Evolutionary conservation across 2,797 vertebrate species (phyloP), one percentile per base, ranked within the genome.

Genomic region (Danio jaintianensis): DNA sequence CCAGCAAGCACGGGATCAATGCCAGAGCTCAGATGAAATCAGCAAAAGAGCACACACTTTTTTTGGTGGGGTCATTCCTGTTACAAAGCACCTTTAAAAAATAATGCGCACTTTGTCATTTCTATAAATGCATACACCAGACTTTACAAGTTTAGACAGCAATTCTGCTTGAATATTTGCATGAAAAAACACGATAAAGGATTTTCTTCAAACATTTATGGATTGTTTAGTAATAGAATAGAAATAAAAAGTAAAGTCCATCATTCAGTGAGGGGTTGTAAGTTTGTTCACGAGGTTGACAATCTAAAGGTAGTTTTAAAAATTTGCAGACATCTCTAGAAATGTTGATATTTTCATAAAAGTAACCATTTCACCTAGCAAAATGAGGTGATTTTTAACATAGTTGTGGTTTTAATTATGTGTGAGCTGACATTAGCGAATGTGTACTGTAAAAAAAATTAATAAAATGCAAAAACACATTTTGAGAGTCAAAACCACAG

Each of bases 61-160:
- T 53, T 70, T 29, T 29, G 29, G n/a, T n/a, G 29, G 36, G 36
- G 68, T 42, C 68, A 55, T 38, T 55, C 48, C n/a, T 55, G 50
- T 42, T 70, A 55, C 16, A 40, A 11, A 18, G 48, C 4, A 52
- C n/a, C n/a, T 53, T 53, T 53, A 16, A 18, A 61, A 38, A 29
- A 29, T 29, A 29, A 29, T 29, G 29, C 29, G 29, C 29, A 29
- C 29, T 29, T 29, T 29, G 29, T 29, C 10, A 59, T 58, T 29
- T 13, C 11, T 36, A 38, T 59, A 13, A 36, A 59, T 36, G 59
- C 22, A 59, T 13, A 59, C 22, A 59, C 13, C 6, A 29, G 1
- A 61, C 29, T 38, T 38, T 16, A 12, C 36, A 0, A 38, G 38
- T 16, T 38, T 29, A 29, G 29, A 29, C 29, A 29, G 29, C 29